Evolutionary conservation across 2,113 vertebrate genomes (phyloP).

Genomic region (Odobenus rosmarus): DNA sequence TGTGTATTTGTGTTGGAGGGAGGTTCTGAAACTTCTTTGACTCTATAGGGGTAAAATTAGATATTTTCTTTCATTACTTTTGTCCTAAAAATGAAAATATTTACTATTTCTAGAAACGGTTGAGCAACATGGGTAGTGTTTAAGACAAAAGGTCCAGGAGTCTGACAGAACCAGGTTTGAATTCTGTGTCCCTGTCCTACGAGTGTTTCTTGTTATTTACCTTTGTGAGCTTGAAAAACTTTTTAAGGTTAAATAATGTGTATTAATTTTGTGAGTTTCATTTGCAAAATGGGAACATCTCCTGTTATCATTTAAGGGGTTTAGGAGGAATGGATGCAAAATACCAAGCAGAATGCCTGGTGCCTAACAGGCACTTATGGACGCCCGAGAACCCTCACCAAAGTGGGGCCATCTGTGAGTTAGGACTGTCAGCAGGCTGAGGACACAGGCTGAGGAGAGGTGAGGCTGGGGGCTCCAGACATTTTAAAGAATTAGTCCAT

Average conservation of each 20-base stretch:
- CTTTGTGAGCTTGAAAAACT: not conserved
- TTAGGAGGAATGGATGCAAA: not conserved
- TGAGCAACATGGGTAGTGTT: not conserved
- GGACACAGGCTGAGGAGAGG: not conserved
- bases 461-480: not conserved
- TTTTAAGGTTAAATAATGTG: not conserved
- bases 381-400: not conserved
- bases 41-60: not conserved
- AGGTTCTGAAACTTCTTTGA: not conserved
- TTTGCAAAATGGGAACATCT: not conserved
- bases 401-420: not conserved
- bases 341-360: not conserved
- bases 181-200: not conserved
- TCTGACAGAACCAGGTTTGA: not conserved
- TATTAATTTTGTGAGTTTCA: not conserved
- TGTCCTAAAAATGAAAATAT: not conserved
- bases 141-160: not conserved
- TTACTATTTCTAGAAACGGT: not conserved
- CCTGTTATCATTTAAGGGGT: not conserved
- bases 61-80: not conserved
- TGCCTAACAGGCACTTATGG: not conserved
- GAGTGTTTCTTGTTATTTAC: not conserved
- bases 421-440: not conserved
- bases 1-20: not conserved
- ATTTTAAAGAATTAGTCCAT: not conserved